Percentiles rank a stretch among this genome's conserved stretches.
Conservation (phyloP, 2,113 vertebrate genomes). For the Spilogale gracilis region DNA sequence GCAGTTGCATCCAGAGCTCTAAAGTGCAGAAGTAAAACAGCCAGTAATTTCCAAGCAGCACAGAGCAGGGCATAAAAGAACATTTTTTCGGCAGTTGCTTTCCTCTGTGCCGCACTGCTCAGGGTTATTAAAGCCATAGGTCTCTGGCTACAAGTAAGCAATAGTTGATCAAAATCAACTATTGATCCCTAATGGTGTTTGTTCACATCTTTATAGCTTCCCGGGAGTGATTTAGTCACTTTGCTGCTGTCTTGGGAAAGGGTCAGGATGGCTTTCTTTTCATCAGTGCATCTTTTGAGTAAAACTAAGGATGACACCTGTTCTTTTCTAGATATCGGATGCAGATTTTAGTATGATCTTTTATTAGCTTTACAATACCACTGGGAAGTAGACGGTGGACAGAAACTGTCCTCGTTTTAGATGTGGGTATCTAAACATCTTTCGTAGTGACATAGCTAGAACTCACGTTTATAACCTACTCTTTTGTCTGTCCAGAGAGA, state of each 20-base stretch:
- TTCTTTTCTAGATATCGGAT: background rate
- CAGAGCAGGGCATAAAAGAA: background rate
- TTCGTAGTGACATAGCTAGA: background rate
- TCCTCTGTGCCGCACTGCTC: background rate
- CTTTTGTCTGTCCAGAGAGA: slow-evolving; percentile 1
- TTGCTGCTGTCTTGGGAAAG: background rate
- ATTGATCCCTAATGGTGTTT: background rate
- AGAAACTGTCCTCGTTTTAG: background rate
- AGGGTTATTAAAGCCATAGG: slow-evolving; percentile 52
- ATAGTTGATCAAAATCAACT: background rate
- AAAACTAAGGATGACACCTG: background rate
- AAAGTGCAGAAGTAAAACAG: slow-evolving; percentile 71
- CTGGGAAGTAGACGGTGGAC: no score
- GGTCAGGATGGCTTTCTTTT: background rate
- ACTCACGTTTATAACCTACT: background rate
- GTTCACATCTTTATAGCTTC: background rate
- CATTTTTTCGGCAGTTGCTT: background rate
- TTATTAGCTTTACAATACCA: background rate
- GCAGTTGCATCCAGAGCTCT: slow-evolving; percentile 48
- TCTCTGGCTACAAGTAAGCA: slow-evolving; percentile 21
- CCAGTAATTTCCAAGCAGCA: slow-evolving; percentile 63
- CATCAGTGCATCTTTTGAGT: background rate
- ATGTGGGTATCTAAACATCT: background rate
- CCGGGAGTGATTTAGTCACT: background rate
- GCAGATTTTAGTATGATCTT: background rate